phyloP scores from a whole-genome alignment of 2,797 vertebrate species.

The Coracias cyanogaster region DNA sequence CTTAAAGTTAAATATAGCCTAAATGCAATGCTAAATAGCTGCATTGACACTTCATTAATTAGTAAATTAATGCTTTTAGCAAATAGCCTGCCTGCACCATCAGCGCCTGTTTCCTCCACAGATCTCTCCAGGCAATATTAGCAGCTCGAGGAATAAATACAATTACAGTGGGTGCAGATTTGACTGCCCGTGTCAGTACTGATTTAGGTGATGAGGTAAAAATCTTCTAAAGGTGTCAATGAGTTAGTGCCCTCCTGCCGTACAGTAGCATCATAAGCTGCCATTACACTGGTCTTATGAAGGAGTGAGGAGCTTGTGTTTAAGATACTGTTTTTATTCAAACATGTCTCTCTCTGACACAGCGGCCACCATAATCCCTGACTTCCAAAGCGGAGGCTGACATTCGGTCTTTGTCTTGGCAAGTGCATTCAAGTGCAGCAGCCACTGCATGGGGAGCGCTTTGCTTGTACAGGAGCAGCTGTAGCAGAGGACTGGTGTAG shows the following conservation, averaged over 20 bases:
- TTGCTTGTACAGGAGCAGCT: background rate
- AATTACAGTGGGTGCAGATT: background rate
- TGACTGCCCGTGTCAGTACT: background rate
- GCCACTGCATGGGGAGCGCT: background rate
- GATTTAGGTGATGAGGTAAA: background rate
- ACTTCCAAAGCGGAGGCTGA: background rate
- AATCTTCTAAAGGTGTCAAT: background rate
- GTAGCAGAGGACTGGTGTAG: background rate
- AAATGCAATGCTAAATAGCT: slow-evolving; percentile 7
- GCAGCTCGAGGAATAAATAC: slow-evolving; percentile 1
- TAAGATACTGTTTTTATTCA: background rate
- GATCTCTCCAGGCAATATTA: background rate
- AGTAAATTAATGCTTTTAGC: slow-evolving; percentile 36
- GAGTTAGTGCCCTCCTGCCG: background rate
- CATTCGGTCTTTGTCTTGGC: background rate
- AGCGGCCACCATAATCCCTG: background rate
- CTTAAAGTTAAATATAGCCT: background rate
- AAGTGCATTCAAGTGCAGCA: slow-evolving; percentile 33
- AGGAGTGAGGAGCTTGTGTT: background rate
- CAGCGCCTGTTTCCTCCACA: background rate
- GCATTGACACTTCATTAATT: slow-evolving; percentile 38
- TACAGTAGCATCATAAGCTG: background rate
- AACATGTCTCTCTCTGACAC: background rate
- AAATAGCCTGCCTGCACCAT: background rate
- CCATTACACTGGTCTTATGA: background rate